Base-by-base conservation (phyloP, 1,140 invertebrate species). In the Octopus sinensis region DNA sequence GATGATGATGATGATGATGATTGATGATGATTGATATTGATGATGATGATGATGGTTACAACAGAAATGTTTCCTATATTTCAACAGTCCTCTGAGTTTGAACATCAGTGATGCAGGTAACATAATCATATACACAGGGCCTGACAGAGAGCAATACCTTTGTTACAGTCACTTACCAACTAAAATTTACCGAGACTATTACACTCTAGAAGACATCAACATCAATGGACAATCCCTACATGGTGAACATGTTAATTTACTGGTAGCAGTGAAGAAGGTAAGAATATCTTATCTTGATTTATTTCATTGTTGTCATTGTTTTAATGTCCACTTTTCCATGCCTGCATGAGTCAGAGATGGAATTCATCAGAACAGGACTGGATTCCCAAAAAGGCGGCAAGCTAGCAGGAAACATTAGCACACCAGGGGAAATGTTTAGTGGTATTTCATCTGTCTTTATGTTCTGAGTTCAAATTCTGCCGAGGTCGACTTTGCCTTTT, bases 191-290 rank as follows among this genome's bases (percentile, higher is more conserved):
- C 88, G 86, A 85, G 88, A 90, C 78, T 89, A 86, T 80, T 89
- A 89, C 81, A 89, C 88, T 9, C 82, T 90, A 17, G 88, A 87
- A 62, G 89, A 90, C 82, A 85, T 90, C 43, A 79, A 85, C 53
- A 86, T 86, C 51, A 89, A 89, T 86, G 89, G 88, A 9, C 87
- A 87, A 77, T 80, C 53, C 17, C 82, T 90, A 9, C 84, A 87
- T 84, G 87, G 86, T 17, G 88, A 89, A 83, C 84, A 87, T 79
- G 84, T 90, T 71, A 90, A 87, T 82, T 80, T 90, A 17, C 83
- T 89, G 5, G 87, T 84, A 51, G 87, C 82, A 54, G 84, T 90
- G 12, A 88, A 84, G 83, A 86, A 86, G 84, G 89, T 89, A 82
- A 84, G 30, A 62, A 6, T 80, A 54, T 79, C 30, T 4, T 56